Percentiles rank a stretch among this genome's conserved stretches.
These are phyloP conservation scores for Amazona finschi DNA, from an alignment of 2,797 vertebrate species.

Conservation along the genomic window DNA sequence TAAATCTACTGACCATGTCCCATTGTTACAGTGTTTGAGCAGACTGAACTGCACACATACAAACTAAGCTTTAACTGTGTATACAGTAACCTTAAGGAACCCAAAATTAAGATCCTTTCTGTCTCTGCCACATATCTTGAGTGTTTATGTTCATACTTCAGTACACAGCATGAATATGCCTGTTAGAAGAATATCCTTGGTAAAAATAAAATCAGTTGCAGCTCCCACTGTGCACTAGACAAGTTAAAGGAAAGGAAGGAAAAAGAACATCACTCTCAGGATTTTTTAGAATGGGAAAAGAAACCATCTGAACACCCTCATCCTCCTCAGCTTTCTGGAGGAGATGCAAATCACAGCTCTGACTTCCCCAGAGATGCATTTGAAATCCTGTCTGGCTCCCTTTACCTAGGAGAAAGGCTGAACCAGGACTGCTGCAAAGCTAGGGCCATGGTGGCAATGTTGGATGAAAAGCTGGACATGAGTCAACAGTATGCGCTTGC, in stretches of 20 bases:
- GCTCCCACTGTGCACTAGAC: not conserved
- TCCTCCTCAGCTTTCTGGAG: not conserved
- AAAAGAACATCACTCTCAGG: not conserved
- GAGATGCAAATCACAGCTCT: not conserved
- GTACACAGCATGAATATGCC: not conserved
- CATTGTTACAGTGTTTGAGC: not conserved
- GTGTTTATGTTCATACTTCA: not conserved
- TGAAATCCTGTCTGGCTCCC: not conserved
- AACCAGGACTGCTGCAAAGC: not conserved
- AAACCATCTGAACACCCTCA: not conserved
- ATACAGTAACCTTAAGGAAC: not conserved
- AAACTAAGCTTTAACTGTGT: not conserved
- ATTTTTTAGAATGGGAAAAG: not conserved
- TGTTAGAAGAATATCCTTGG: not conserved
- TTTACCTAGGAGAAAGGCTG: not conserved
- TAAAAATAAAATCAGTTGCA: not conserved
- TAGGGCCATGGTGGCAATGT: not conserved
- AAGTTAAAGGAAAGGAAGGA: not conserved
- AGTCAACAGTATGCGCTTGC: fast-evolving
- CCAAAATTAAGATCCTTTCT: not conserved
- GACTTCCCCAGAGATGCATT: not conserved
- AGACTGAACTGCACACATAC: not conserved
- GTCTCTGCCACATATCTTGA: not conserved
- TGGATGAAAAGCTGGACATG: not conserved
- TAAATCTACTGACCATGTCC: not conserved